phyloP scores from a whole-genome alignment of 2,888 invertebrate genomes.

The Amiota mariae region DNA sequence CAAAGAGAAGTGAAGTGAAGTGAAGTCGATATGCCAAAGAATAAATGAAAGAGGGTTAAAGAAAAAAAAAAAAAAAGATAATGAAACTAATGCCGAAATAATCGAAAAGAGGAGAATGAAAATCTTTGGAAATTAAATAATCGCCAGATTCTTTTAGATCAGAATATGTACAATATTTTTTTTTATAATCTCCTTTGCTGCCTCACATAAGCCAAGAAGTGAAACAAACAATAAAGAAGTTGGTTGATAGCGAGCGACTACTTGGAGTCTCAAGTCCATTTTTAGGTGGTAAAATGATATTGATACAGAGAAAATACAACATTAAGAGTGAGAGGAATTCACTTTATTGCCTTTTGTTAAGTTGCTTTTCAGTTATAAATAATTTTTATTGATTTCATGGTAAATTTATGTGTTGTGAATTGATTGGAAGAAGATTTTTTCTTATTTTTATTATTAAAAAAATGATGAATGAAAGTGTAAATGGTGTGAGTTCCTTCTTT shows the following conservation, averaged over 20 bases:
- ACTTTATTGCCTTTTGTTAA: not conserved
- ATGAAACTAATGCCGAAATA: slow-evolving; percentile 43
- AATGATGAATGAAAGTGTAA: not conserved
- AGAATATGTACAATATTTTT: no score
- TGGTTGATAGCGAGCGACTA: not conserved
- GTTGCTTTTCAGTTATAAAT: slow-evolving; percentile 8
- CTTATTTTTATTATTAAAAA: not conserved
- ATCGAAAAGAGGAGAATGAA: slow-evolving; percentile 40
- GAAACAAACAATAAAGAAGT: not conserved
- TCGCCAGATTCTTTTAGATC: slow-evolving; percentile 40
- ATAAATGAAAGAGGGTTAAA: not conserved
- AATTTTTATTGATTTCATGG: slow-evolving; percentile 4
- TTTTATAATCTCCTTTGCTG: not conserved
- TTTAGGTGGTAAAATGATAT: not conserved
- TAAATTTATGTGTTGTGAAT: not conserved
- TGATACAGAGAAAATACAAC: not conserved
- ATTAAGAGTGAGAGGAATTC: not conserved
- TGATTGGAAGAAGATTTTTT: not conserved
- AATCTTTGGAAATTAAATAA: slow-evolving; percentile 50
- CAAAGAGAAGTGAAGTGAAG: slow-evolving; percentile 10
- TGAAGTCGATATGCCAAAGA: not conserved
- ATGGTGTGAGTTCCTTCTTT: not conserved
- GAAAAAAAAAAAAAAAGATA: not conserved
- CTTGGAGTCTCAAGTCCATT: not conserved
- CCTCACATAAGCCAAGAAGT: not conserved